A percentile compares a stretch with the other conserved stretches of the same genome.
Evolutionary conservation across 1,140 invertebrate genomes (phyloP).

Genomic region (Paracyclopina nana): DNA sequence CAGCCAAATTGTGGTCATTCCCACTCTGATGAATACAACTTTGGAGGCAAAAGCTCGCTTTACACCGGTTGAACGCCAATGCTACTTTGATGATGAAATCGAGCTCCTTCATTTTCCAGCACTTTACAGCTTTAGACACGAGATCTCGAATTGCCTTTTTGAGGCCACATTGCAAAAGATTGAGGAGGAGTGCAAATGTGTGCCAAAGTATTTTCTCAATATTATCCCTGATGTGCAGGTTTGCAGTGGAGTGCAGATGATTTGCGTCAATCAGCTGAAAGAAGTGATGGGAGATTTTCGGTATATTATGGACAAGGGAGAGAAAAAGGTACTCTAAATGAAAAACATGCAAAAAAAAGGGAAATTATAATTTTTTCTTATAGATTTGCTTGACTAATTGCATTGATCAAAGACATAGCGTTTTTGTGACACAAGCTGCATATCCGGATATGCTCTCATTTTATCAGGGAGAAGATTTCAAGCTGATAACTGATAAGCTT

Average conservation of each 20-base stretch:
- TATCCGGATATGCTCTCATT: too few species aligned
- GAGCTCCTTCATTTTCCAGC: background rate
- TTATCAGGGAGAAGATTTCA: too few species aligned
- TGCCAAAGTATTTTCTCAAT: background rate
- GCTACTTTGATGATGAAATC: background rate
- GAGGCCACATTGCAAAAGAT: background rate
- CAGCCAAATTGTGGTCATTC: background rate
- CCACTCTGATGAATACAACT: background rate
- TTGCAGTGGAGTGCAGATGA: background rate
- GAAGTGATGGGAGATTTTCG: background rate
- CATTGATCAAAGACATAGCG: too few species aligned
- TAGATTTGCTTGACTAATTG: too few species aligned
- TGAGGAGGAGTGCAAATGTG: background rate
- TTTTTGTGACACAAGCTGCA: too few species aligned
- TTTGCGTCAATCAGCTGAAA: background rate
- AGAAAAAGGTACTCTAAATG: too few species aligned
- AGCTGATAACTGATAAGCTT: too few species aligned
- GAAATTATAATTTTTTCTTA: too few species aligned
- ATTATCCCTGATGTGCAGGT: background rate
- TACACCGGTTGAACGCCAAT: background rate
- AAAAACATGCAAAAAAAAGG: too few species aligned
- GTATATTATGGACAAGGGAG: background rate
- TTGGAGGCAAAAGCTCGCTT: background rate
- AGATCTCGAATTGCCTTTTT: constrained; percentile 2
- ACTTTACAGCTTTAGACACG: background rate